Conservation (phyloP, 2,888 invertebrate species). For the Saturnia pavonia region DNA sequence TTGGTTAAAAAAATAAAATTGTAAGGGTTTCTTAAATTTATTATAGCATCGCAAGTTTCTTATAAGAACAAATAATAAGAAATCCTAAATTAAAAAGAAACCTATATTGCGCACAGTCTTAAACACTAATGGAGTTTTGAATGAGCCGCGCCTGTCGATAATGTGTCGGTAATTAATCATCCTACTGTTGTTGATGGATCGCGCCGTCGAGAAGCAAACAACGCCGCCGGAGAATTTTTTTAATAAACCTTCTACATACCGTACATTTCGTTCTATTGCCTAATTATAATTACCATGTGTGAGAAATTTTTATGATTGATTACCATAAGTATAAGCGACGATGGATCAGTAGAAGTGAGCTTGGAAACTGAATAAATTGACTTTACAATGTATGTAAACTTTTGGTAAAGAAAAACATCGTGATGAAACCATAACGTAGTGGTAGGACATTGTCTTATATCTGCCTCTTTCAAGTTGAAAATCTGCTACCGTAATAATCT, state of each 20-base stretch:
- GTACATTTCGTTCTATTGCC: neutral
- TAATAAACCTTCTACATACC: neutral
- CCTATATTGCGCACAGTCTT: constrained; percentile 19
- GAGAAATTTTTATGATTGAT: constrained; percentile 5
- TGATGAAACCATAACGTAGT: too few species aligned
- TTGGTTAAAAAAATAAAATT: neutral
- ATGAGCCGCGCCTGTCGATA: constrained; percentile 33
- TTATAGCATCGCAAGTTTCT: neutral
- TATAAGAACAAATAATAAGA: too few species aligned
- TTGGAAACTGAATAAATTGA: neutral
- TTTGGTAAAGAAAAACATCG: too few species aligned
- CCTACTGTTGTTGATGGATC: constrained; percentile 32
- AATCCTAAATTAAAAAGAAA: neutral
- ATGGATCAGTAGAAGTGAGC: neutral
- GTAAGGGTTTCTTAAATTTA: neutral
- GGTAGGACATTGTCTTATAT: too few species aligned
- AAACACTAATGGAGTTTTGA: constrained; percentile 35
- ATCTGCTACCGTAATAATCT: too few species aligned
- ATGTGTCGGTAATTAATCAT: constrained; percentile 36
- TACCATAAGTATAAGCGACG: neutral
- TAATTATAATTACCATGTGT: constrained; percentile 7
- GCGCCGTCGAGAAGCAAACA: constrained; percentile 32
- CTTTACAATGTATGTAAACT: too few species aligned
- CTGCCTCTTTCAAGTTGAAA: too few species aligned
- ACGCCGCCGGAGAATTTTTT: constrained; percentile 14